These are phyloP conservation scores for Aurelia sp. DNA, from an alignment of 30 jellyfish, hydroid and myxozoan species.

Conservation along the genomic window DNA sequence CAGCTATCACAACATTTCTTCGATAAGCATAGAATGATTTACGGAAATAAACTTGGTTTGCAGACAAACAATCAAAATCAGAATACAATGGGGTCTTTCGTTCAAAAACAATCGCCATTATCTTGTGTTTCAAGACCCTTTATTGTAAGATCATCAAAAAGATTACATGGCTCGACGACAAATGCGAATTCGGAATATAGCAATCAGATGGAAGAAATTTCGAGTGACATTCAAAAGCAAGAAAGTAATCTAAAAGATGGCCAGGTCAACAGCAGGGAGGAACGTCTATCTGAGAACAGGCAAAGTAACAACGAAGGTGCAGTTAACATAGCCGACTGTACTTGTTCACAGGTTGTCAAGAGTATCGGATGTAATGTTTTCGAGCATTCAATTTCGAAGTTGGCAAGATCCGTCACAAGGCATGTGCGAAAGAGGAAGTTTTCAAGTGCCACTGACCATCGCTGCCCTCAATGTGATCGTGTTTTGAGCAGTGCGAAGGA, in stretches of 20 bases:
- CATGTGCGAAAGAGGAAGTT: slow-evolving; percentile 26
- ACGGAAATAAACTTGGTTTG: no score
- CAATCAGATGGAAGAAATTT: no score
- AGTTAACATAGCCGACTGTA: not conserved
- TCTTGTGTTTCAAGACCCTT: no score
- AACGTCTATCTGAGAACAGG: not conserved
- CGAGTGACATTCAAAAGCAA: no score
- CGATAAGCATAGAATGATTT: no score
- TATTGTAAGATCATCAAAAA: no score
- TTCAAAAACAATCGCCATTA: no score
- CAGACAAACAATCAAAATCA: no score
- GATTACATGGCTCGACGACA: no score
- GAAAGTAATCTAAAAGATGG: no score
- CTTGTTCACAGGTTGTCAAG: slow-evolving; percentile 8
- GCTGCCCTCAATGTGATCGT: slow-evolving; percentile 14
- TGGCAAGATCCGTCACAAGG: slow-evolving; percentile 23
- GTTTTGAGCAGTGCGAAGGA: slow-evolving; percentile 36
- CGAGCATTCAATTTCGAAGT: slow-evolving; percentile 15
- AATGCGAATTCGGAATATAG: no score
- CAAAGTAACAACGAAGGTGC: not conserved
- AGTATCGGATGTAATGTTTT: slow-evolving; percentile 18
- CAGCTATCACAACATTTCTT: not conserved
- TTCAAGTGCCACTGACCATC: not conserved
- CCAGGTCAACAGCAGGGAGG: not conserved
- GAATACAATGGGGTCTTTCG: no score